Base-by-base conservation (phyloP, 2,797 vertebrate species). In the Cynopterus sphinx region DNA sequence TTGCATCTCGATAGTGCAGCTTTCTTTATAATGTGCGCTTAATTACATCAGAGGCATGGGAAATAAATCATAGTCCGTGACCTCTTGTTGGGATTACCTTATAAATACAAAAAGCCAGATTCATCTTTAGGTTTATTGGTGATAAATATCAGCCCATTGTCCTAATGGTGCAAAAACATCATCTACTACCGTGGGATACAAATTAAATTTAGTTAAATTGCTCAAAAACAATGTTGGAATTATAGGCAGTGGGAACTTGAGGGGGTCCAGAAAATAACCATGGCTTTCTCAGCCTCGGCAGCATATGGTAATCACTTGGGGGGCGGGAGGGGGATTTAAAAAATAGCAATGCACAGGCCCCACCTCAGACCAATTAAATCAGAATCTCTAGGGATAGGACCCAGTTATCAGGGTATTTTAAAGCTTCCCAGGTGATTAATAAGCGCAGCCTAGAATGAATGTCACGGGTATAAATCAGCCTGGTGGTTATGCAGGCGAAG, bases 1-100 rank as follows among this genome's bases (percentile, higher is more conserved):
- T 97, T 97, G 96, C 96, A 96, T 97, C 94, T 94, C 94, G 74
- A 91, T 84, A 95, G 86, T 46, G 57, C 96, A 97, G 97, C 94
- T 96, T 92, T 96, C 97, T 95, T 95, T 96, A 87, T 87, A 98
- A 91, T 96, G 94, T 77, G 94, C 67, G 92, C 65, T 93, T 97
- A 96, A 96, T 96, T 95, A 96, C 96, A 91, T 87, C 88, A 95
- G 82, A 78, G 82, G 92, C 84, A 6, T 68, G 90, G 86, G 13
- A 0, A 84, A 95, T 96, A 98, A 97, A 98, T 97, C 88, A 81
- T 13, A 81, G 36, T 82, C 65, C 82, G 7, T 55, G 10, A n/a
- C 86, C 68, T 61, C 0, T 84, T 49, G 51, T 28, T 51, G 85
- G 90, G 41, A 71, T 88, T 74, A 39, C 84, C 82, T 95, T 71